These are phyloP conservation scores for Nomada flava DNA, from an alignment of 2,888 invertebrate genomes.

Conservation along the genomic window DNA sequence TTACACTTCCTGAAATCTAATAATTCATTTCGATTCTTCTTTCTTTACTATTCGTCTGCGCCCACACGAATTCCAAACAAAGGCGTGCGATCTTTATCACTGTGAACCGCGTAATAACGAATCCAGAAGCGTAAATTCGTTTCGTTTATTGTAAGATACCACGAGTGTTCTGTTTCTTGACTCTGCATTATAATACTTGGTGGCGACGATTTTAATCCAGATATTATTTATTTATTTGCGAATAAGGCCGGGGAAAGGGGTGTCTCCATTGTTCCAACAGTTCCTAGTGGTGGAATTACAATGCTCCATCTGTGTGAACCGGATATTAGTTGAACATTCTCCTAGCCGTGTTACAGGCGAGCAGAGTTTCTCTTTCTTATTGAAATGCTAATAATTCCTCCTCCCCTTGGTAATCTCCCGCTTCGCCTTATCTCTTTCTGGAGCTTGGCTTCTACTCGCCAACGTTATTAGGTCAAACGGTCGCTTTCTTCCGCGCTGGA, in stretches of 20 bases:
- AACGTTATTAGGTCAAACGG: slow-evolving; percentile 57
- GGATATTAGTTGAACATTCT: slow-evolving; percentile 14
- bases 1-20: not conserved
- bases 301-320: slow-evolving; percentile 23
- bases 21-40: not conserved
- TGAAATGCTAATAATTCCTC: slow-evolving; percentile 60
- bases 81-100: not conserved
- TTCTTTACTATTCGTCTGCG: not conserved
- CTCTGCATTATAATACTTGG: not conserved
- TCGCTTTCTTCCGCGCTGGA: slow-evolving; percentile 2
- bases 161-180: not conserved
- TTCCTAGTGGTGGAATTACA: slow-evolving; percentile 50
- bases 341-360: slow-evolving; percentile 25
- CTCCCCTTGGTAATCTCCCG: not conserved
- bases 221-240: slow-evolving; percentile 46
- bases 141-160: not conserved
- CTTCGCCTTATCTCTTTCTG: slow-evolving; percentile 24
- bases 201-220: slow-evolving; percentile 29
- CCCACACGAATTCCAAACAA: not conserved
- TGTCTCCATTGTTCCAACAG: slow-evolving; percentile 36
- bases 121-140: not conserved
- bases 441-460: slow-evolving; percentile 1
- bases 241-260: not conserved
- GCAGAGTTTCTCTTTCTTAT: slow-evolving; percentile 62
- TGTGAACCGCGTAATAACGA: not conserved